Base-by-base conservation (phyloP, 1,140 invertebrate species). In the Drosophila repleta region DNA sequence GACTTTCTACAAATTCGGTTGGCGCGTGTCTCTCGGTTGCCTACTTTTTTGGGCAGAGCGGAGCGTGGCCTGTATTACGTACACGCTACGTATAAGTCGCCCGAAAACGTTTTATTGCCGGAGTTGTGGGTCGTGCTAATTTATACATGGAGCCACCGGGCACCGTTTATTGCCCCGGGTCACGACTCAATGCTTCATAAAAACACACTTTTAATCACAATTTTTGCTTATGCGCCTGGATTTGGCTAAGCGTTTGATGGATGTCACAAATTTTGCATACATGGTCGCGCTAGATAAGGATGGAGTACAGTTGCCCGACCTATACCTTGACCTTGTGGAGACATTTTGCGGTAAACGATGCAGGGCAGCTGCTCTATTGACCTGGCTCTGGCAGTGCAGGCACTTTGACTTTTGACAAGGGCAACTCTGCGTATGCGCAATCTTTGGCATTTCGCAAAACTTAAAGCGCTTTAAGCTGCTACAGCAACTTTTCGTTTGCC, bases 151-250 rank as follows among this genome's bases (percentile, higher is more conserved):
- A 60, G 17, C 10, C 32, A 32, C 41, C 56, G 45, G 39, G 46
- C 39, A n/a, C 39, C 52, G 62, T 62, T 68, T 67, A 77, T 57
- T 87, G 48, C 71, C 71, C 48, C 66, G 53, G 66, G 79, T 84
- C 82, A 85, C 82, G 81, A 71, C 74, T 51, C 43, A 81, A 72
- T 75, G 74, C 48, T 62, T 85, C 82, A 82, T 85, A 85, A 85
- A 85, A 85, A 76, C 70, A 69, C 82, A 82, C 74, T 85, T 87
- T 87, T 87, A 85, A 85, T 85, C 82, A 85, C 78, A 78, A 75
- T 67, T 78, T 65, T 62, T 52, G 66, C 70, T 61, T 69, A 56
- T 52, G 51, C 60, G 57, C 48, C n/a, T 39, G 68, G 24, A 76
- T 66, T 75, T 41, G 13, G 26, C 10, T 51, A 65, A 26, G 45